Percentiles rank a stretch among this genome's conserved stretches.
These are phyloP conservation scores for Catharus fuscescens DNA, from an alignment of 2,113 vertebrate genomes.

Conservation along the genomic window DNA sequence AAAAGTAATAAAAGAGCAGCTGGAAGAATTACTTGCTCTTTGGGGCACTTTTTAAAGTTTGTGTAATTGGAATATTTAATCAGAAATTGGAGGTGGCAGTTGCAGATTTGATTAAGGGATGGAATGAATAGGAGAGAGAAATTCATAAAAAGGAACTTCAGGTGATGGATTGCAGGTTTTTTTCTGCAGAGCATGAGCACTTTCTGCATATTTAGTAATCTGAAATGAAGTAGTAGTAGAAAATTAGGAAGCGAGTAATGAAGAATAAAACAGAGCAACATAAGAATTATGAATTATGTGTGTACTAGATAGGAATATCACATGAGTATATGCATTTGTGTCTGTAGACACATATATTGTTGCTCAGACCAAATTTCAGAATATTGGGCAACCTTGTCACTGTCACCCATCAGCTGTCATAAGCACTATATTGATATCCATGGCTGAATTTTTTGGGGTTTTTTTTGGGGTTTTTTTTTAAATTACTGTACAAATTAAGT, in stretches of 20 bases:
- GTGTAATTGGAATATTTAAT: constrained; percentile 12
- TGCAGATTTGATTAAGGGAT: constrained; percentile 22
- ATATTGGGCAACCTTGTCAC: not conserved
- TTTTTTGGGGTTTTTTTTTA: not conserved
- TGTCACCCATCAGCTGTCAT: not conserved
- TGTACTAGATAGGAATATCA: not conserved
- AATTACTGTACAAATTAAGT: not conserved
- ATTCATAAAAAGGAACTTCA: not conserved
- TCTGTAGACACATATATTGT: not conserved
- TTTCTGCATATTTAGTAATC: not conserved
- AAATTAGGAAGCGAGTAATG: not conserved
- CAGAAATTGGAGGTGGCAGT: constrained; percentile 7
- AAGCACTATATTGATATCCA: not conserved
- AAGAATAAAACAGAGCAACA: not conserved
- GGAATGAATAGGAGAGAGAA: not conserved
- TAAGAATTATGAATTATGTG: not conserved
- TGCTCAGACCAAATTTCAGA: not conserved
- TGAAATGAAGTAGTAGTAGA: not conserved
- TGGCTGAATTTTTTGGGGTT: not conserved
- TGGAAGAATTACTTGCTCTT: not conserved
- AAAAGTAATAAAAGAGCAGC: constrained; percentile 15
- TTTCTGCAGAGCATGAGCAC: not conserved
- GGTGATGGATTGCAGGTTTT: not conserved
- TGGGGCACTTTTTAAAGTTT: not conserved
- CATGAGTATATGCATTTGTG: not conserved